Base-by-base conservation (phyloP, 1,140 invertebrate species). In the Pseudomyrmex cubaensis region DNA sequence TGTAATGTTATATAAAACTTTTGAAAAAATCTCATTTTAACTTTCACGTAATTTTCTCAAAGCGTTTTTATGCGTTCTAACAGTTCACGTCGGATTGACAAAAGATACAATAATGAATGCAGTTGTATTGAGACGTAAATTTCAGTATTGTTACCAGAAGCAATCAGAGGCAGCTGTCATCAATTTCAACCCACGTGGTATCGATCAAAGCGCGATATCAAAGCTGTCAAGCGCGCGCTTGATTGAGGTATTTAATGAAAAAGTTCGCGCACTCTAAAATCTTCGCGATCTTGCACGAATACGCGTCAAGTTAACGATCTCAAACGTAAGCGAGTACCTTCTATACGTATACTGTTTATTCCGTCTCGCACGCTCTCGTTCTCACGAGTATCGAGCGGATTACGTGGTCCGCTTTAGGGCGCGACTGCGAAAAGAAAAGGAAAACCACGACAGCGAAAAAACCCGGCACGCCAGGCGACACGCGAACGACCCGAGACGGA, bases 171-270 rank as follows among this genome's bases (percentile, higher is more conserved):
- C 35, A 70, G 54, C 56, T 80, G 54, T 61, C 64, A 70, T 78
- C 20, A 78, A 78, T 80, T 80, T 80, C 66, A 61, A 70, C 72
- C 44, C 66, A 72, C 56, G 54, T 80, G 54, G 69, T 72, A 80
- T 80, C 22, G 54, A 80, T 80, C 66, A 13, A 54, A 72, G 20
- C 48, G 10, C 62, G 4, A 44, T 72, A 50, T 72, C 66, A 35
- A 72, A 35, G 54, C 48, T 48, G 61, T 4, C 35, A 35, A 35
- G 48, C 46, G 22, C 15, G 46, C 13, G 74, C 5, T 35, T 35
- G 35, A 35, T 35, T 35, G 35, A 7, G 5, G 35, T 7, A 7
- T 35, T 35, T 5, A 1, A 35, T 35, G 35, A 35, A 35, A 35
- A 35, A 35, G 5, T 35, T 35, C 35, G 35, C n/a, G 22, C 76